Conservation (phyloP, 2,797 vertebrate genomes). For the Channa striata region DNA sequence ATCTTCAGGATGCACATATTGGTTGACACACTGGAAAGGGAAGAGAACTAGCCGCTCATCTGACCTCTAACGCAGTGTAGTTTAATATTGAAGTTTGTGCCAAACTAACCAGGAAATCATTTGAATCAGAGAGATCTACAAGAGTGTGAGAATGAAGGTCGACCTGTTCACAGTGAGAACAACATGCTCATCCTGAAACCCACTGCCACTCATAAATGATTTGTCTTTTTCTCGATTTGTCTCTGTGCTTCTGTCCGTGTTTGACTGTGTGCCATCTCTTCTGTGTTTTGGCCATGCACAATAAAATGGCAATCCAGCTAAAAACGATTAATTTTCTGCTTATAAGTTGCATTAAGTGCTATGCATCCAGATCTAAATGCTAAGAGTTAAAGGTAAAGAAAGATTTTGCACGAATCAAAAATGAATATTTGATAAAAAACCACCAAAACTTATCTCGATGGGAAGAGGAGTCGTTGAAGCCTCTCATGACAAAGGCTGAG, state of each 20-base stretch:
- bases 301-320: neutral
- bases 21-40: conserved; percentile 19
- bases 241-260: conserved; percentile 10
- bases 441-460: too few relatives aligned
- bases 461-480: too few relatives aligned
- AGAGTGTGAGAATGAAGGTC: conserved; percentile 37
- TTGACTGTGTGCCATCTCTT: conserved; percentile 32
- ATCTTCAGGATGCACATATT: conserved; percentile 9
- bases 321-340: conserved; percentile 7
- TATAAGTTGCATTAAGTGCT: neutral
- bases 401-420: too few relatives aligned
- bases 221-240: conserved; percentile 23
- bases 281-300: conserved; percentile 19
- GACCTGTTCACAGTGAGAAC: conserved; percentile 34
- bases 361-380: neutral
- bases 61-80: conserved; percentile 18
- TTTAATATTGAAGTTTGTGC: conserved; percentile 23
- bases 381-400: neutral
- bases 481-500: too few relatives aligned
- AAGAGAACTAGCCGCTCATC: conserved; percentile 12
- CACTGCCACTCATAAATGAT: conserved; percentile 35
- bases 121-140: conserved; percentile 12
- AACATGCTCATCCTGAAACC: conserved; percentile 28
- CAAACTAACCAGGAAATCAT: conserved; percentile 13
- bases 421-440: too few relatives aligned